Percentiles rank a stretch among this genome's conserved stretches.
These are phyloP conservation scores for Rana temporaria DNA, from an alignment of 2,113 vertebrate genomes.

Conservation along the genomic window DNA sequence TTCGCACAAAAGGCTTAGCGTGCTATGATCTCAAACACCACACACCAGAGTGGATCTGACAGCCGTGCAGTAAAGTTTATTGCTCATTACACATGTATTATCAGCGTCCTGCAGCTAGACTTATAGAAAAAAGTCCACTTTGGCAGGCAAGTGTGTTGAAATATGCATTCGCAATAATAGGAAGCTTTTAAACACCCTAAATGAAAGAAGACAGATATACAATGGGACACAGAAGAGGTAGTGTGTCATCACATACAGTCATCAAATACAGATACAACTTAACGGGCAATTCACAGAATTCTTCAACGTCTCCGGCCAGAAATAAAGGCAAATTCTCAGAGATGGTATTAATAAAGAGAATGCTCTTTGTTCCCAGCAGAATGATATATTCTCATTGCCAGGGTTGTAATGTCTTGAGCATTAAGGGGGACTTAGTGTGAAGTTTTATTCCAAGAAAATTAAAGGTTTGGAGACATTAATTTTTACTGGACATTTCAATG, in stretches of 20 bases:
- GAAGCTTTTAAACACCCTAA: slow-evolving; percentile 32
- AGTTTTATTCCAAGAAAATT: slow-evolving; percentile 24
- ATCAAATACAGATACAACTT: slow-evolving; percentile 8
- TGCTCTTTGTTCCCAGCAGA: slow-evolving; percentile 9
- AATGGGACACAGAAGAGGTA: slow-evolving; percentile 9
- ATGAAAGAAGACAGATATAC: slow-evolving; percentile 34
- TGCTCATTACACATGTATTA: slow-evolving; percentile 40
- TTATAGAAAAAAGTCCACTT: background rate
- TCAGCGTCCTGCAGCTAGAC: background rate
- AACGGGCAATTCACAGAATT: slow-evolving; percentile 32
- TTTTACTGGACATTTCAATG: slow-evolving; percentile 8
- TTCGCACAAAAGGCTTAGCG: slow-evolving; percentile 27
- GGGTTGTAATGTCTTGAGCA: slow-evolving; percentile 36
- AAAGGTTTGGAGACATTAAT: slow-evolving; percentile 22
- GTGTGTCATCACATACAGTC: slow-evolving; percentile 36
- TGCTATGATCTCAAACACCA: slow-evolving; percentile 21
- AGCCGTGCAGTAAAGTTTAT: slow-evolving; percentile 39
- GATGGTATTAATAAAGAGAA: slow-evolving; percentile 37
- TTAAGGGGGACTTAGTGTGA: slow-evolving; percentile 23
- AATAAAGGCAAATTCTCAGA: background rate
- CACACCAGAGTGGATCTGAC: slow-evolving; percentile 31
- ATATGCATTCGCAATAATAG: slow-evolving; percentile 49
- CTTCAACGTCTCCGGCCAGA: slow-evolving; percentile 4
- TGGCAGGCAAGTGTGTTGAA: slow-evolving; percentile 24
- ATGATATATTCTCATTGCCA: slow-evolving; percentile 21